Percentiles rank a stretch among this genome's conserved stretches.
Evolutionary conservation across 2,888 invertebrate species (phyloP).

Genomic region (Hydropsyche betteni): DNA sequence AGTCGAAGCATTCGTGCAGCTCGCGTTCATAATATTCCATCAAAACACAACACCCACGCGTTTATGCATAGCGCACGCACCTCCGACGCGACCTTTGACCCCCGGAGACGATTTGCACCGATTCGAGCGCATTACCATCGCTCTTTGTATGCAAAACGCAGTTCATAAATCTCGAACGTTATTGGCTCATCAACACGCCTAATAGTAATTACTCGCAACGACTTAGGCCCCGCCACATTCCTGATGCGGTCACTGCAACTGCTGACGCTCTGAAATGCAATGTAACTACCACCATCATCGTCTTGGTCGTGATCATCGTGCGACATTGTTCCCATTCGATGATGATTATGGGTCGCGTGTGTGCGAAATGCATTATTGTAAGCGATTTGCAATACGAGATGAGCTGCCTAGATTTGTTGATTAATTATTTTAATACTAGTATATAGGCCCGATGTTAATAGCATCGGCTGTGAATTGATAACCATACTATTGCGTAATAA

Average conservation of each 20-base stretch:
- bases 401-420: no score
- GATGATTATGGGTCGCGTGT: neutral
- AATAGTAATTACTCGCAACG: conserved; percentile 31
- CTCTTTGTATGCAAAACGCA: conserved; percentile 36
- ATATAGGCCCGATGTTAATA: no score
- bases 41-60: no score
- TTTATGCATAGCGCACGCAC: no score
- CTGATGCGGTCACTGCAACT: conserved; percentile 28
- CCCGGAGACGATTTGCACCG: neutral
- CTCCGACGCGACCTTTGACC: neutral
- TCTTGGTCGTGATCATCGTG: neutral
- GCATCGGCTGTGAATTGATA: no score
- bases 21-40: no score
- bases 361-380: conserved; percentile 19
- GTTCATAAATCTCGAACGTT: conserved; percentile 31
- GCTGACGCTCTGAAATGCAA: neutral
- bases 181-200: conserved; percentile 26
- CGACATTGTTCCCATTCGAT: neutral
- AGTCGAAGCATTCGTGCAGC: no score
- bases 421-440: no score
- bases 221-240: conserved; percentile 38
- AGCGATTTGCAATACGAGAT: no score
- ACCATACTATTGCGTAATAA: no score
- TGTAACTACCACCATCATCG: no score
- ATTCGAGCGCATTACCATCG: no score